A percentile compares a stretch with the other conserved stretches of the same genome.
Evolutionary conservation across 2,797 vertebrate genomes (phyloP).

Genomic region (Loriculus beryllinus): DNA sequence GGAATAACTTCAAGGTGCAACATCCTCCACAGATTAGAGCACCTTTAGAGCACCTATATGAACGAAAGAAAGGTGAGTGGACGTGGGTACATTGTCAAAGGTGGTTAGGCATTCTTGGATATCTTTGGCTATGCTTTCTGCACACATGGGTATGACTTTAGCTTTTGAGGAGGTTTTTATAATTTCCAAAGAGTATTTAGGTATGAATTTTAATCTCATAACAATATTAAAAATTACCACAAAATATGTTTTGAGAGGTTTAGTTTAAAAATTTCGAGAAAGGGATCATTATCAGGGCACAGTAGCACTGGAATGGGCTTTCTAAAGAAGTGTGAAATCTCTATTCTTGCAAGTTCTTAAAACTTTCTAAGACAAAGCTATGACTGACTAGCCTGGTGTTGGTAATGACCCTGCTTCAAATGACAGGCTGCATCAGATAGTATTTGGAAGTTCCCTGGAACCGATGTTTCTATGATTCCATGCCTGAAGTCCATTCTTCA

Average conservation of each 20-base stretch:
- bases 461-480: neutral
- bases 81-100: neutral
- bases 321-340: neutral
- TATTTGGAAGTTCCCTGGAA: neutral
- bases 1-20: neutral
- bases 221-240: neutral
- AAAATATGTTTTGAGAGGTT: neutral
- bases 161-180: neutral
- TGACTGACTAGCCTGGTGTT: neutral
- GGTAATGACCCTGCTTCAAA: neutral
- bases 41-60: rapidly evolving
- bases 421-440: neutral
- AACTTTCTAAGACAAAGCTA: neutral
- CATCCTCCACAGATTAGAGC: neutral
- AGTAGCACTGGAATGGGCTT: neutral
- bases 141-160: neutral
- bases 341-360: neutral
- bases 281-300: neutral
- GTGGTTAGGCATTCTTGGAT: neutral
- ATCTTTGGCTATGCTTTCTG: neutral
- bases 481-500: neutral
- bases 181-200: neutral
- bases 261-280: neutral
- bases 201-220: neutral
- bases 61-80: neutral